Base-by-base conservation (phyloP, 1,140 invertebrate species). In the Drosophila biarmipes region DNA sequence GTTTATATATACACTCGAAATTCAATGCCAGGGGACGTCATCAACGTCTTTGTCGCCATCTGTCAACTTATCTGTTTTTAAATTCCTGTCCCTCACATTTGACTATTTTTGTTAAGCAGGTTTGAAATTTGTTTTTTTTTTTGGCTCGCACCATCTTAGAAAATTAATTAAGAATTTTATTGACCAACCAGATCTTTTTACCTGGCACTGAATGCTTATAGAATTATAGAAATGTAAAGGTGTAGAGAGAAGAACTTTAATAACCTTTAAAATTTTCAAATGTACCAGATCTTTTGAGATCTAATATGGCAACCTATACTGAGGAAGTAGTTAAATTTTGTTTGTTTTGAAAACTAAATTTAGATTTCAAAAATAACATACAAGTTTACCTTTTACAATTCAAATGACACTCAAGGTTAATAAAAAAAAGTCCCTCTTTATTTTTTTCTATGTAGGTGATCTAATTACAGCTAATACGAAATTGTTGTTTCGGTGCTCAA, bases 41-140 rank as follows among this genome's bases (percentile, higher is more conserved):
- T 87, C 76, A 69, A 80, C 73, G 45, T 84, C 37, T 79, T 81
- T 81, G 66, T 76, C 48, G 80, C 75, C 73, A 89, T 82, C 73
- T 84, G 84, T 90, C 84, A 89, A 77, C 67, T 78, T 68, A 58
- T 53, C 42, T 11, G 15, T 31, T 55, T 17, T 58, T 62, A n/a
- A 10, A 57, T 74, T 31, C 52, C 57, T 49, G 55, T 38, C 46
- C 48, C n/a, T 43, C 37, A 42, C 19, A 58, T 61, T 80, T 72
- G 72, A 40, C 56, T 71, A 85, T 86, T 86, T 72, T 57, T 24
- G 37, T 19, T 52, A 17, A 57, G 74, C 71, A 46, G 52, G 72
- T 71, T 62, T 66, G 34, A n/a, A n/a, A n/a, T 74, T 66, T 40
- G 35, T 34, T 57, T 71, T 15, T 55, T 27, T 48, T 21, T 38